Evolutionary conservation across 2,113 vertebrate species (phyloP), one percentile per base, ranked within the genome.

Genomic region (Sclerurus mexicanus): DNA sequence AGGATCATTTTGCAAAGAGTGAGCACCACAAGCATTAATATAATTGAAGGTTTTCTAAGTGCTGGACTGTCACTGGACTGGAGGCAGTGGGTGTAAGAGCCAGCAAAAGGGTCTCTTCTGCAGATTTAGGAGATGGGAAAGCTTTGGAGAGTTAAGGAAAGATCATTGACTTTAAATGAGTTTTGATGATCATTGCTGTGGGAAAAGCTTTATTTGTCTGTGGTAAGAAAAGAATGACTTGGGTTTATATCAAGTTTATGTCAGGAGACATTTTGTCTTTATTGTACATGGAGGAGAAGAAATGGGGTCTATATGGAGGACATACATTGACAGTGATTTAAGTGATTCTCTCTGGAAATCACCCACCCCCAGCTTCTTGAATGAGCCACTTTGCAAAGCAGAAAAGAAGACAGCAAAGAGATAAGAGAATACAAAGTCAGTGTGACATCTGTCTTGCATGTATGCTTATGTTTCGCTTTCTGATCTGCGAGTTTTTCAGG

Each of bases 401-500:
- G 44, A 76, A 90, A 82, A 96, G 49, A 75, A 89, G 86, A 73
- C 90, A 92, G 62, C 31, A 66, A 81, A 85, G 18, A 72, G 40
- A 78, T 69, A 92, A 81, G 44, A 68, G 28, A 90, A 77, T 42
- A 85, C 59, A 75, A 94, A 92, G 68, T 93, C 86, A 90, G 53
- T 28, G 63, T 90, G 85, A 84, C 84, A 93, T 95, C 90, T 95
- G 73, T 81, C 92, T 97, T 93, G 73, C 18, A 14, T 92, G 24
- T 53, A 86, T 86, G 88, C 88, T 95, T 96, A 90, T 90, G 86
- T 94, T 94, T 94, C 4, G 0, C 85, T 94, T 92, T 69, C 64
- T 79, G 90, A 94, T 94, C 90, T 85, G 79, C 64, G 83, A 96
- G 77, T 53, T 90, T 96, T 94, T 94, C 76, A 92, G 73, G 83